Evolutionary conservation across 2,888 invertebrate species (phyloP).

Genomic region (Augiades crinisus): DNA sequence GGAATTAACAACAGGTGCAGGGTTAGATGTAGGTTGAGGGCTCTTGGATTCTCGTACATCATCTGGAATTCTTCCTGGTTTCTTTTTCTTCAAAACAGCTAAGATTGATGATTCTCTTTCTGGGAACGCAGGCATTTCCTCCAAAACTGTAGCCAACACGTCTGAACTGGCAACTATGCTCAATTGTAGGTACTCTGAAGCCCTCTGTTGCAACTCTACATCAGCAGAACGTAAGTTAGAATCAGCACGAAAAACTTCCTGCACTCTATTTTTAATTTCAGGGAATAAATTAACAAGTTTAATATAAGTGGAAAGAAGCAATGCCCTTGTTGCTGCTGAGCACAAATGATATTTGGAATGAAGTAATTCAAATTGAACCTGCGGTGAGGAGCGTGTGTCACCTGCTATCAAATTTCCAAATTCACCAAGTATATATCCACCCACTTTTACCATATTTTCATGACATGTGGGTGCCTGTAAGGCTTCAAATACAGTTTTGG

Average conservation of each 20-base stretch:
- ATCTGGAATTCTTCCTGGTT: constrained; percentile 96
- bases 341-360: constrained; percentile 99
- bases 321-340: constrained; percentile 97
- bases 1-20: constrained; percentile 74
- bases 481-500: constrained; percentile 99
- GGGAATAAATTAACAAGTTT: constrained; percentile 99
- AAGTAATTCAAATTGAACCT: constrained; percentile 98
- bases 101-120: constrained; percentile 98
- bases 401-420: constrained; percentile 99
- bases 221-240: constrained; percentile 98
- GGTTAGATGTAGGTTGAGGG: constrained; percentile 76
- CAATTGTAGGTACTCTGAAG: constrained; percentile 98
- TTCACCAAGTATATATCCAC: constrained; percentile 99
- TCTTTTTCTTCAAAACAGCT: constrained; percentile 98
- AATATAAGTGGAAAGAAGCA: constrained; percentile 98
- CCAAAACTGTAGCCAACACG: constrained; percentile 98
- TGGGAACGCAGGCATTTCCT: constrained; percentile 99
- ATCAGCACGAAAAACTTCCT: constrained; percentile 96
- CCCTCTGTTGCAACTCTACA: constrained; percentile 98
- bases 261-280: constrained; percentile 97
- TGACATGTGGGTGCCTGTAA: constrained; percentile 99
- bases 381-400: constrained; percentile 97
- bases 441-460: constrained; percentile 99
- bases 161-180: constrained; percentile 98
- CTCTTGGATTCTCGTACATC: constrained; percentile 92